Percentiles rank a stretch among this genome's conserved stretches.
These are phyloP conservation scores for Drosophila stalkeri DNA, from an alignment of 2,888 invertebrate genomes.

Conservation along the genomic window DNA sequence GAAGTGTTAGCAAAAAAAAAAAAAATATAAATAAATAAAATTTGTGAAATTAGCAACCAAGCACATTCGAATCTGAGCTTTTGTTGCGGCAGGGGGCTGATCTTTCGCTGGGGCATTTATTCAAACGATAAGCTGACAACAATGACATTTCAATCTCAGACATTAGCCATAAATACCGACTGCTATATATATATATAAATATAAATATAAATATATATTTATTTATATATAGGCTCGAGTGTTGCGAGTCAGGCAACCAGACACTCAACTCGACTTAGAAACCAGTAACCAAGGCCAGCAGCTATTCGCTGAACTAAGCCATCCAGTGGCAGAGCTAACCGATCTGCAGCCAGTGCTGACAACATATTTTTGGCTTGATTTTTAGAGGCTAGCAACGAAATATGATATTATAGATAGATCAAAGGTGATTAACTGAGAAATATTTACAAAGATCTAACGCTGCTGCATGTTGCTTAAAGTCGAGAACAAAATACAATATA, in stretches of 20 bases:
- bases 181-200: slow-evolving; percentile 4
- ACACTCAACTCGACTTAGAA: slow-evolving; percentile 61
- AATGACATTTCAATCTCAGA: slow-evolving; percentile 78
- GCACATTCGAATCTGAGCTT: slow-evolving; percentile 24
- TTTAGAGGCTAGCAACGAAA: slow-evolving; percentile 7
- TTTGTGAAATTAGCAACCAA: slow-evolving; percentile 27
- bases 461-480: background rate
- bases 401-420: background rate
- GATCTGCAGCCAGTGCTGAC: slow-evolving; percentile 40
- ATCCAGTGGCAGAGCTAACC: slow-evolving; percentile 44
- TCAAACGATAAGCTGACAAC: slow-evolving; percentile 70
- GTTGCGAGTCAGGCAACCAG: slow-evolving; percentile 45
- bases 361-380: slow-evolving; percentile 27
- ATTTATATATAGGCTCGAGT: slow-evolving; percentile 29
- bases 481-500: background rate
- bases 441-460: background rate
- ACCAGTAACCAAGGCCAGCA: slow-evolving; percentile 78
- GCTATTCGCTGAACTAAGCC: slow-evolving; percentile 52
- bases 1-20: slow-evolving; percentile 46
- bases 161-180: slow-evolving; percentile 42
- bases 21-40: too few relatives aligned
- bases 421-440: slow-evolving; percentile 5
- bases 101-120: slow-evolving; percentile 53
- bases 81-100: slow-evolving; percentile 29
- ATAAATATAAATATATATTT: slow-evolving; percentile 14